Evolutionary conservation across 1,140 invertebrate genomes (phyloP), one percentile per base, ranked within the genome.

Genomic region (Pseudomyrmex concolor): DNA sequence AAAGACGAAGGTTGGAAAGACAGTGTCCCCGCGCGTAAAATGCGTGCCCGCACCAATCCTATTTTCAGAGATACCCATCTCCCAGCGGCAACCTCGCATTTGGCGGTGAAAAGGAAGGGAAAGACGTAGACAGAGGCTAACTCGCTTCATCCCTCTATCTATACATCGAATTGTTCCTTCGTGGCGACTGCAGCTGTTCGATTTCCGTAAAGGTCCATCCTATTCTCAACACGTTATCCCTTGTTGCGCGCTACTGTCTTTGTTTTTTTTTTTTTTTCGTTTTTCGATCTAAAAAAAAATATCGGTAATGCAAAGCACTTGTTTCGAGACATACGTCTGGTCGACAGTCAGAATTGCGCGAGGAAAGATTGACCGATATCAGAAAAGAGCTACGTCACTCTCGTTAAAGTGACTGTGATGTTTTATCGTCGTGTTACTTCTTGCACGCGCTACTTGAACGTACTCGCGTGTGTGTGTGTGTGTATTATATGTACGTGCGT

Each of bases 11-110:
- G 60, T 55, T 34, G 83, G 86, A 87, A 89, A 85, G 83, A 89
- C 68, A 80, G 73, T 85, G 83, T 86, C 84, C 59, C 19, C 84
- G 84, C 88, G 76, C 34, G 87, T 81, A 91, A 90, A 93, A 92
- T 92, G 88, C 91, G 86, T 85, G 84, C 76, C 34, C 88, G 74
- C 83, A 86, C 87, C 87, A 87, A 91, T 91, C 91, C 92, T 93
- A 93, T 93, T 93, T 93, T 93, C 90, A 86, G 92, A 91, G 91
- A 93, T 93, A 93, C 82, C 74, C 89, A 90, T 92, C 90, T 91
- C 88, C 51, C 84, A 55, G 84, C 70, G 4, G 5, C 34, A 34
- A 34, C 34, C 25, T 5, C 25, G 25, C 22, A 59, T 60, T 64
- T 85, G 43, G 54, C 83, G 66, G 85, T 72, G 74, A 73, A 63